These are phyloP conservation scores for Sander lucioperca DNA, from an alignment of 2,113 vertebrate genomes.

Conservation along the genomic window DNA sequence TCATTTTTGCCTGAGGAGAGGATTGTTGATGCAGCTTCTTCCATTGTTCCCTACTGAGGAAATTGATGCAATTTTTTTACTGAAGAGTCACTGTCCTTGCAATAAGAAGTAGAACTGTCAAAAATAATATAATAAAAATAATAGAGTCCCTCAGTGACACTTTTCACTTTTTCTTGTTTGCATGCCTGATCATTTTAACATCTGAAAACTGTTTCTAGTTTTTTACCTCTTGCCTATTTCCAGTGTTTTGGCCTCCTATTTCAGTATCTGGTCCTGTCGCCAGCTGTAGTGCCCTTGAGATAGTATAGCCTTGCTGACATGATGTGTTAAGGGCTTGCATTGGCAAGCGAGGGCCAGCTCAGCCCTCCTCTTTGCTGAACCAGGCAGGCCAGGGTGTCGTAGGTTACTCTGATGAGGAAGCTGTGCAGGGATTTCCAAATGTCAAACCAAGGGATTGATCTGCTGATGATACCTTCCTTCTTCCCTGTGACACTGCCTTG, in stretches of 20 bases:
- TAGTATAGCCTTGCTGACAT: not conserved
- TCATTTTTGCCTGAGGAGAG: conserved; percentile 11
- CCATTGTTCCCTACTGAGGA: conserved; percentile 26
- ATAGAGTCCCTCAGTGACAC: not conserved
- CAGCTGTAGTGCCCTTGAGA: conserved; percentile 24
- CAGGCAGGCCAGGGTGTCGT: conserved; percentile 9
- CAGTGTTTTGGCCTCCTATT: not conserved
- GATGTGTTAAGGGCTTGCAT: conserved; percentile 8
- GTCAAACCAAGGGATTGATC: conserved; percentile 59
- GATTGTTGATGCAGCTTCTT: conserved; percentile 6
- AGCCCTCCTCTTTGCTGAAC: not conserved
- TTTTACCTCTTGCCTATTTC: not conserved
- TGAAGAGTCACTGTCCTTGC: not conserved
- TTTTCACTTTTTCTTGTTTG: not conserved
- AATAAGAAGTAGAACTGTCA: not conserved
- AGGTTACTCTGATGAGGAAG: conserved; percentile 43
- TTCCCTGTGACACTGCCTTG: conserved; percentile 39
- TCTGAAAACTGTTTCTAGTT: not conserved
- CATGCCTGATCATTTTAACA: not conserved
- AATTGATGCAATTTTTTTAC: not conserved
- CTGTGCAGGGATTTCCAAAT: conserved; percentile 49
- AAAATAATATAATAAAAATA: not conserved
- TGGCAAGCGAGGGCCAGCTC: conserved; percentile 5
- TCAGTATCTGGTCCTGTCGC: not conserved
- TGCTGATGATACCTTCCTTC: conserved; percentile 41